phyloP scores from a whole-genome alignment of 2,113 vertebrate species.

The Chaetops frenatus region DNA sequence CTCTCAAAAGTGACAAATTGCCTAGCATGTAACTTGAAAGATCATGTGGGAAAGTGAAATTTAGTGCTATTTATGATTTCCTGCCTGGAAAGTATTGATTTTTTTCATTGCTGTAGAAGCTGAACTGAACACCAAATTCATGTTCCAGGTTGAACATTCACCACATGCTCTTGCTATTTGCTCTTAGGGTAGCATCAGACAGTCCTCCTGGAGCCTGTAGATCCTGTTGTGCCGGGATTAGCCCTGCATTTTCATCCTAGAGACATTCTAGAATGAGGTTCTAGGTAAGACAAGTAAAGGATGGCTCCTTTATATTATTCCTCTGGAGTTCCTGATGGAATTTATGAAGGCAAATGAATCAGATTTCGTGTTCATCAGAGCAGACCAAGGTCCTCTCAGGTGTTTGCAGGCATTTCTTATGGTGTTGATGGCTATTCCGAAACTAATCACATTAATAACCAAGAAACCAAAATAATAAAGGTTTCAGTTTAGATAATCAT shows the following conservation, averaged over 20 bases:
- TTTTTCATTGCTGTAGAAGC: conserved; percentile 9
- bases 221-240: not conserved
- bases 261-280: not conserved
- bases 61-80: conserved; percentile 37
- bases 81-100: conserved; percentile 30
- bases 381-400: not conserved
- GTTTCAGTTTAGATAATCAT: not conserved
- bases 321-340: not conserved
- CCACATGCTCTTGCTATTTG: not conserved
- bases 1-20: conserved; percentile 53
- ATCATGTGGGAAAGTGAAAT: conserved; percentile 29
- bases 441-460: not conserved
- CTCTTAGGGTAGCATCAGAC: not conserved
- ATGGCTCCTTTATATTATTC: not conserved
- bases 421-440: not conserved
- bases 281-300: not conserved
- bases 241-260: not conserved
- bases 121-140: not conserved
- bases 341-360: not conserved
- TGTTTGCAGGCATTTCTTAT: not conserved
- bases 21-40: conserved; percentile 7
- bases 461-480: not conserved
- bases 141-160: not conserved
- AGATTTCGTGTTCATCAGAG: not conserved
- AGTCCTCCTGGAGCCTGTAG: not conserved